Conservation (phyloP, 2,888 invertebrate species). For the Oxycera nigricornis region DNA sequence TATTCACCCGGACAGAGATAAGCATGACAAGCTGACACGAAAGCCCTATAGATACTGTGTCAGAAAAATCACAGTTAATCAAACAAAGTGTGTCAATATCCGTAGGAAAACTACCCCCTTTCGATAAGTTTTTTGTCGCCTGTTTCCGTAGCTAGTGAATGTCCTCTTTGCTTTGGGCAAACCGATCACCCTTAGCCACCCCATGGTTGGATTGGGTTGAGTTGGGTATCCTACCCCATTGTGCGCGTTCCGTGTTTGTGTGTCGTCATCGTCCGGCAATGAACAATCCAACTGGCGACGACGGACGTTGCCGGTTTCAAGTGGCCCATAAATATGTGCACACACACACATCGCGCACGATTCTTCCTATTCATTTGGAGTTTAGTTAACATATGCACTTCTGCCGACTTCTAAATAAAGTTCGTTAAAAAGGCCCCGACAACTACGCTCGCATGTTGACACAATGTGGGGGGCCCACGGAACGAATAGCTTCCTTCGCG, state of each 20-base stretch:
- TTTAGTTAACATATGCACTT: slow-evolving; percentile 27
- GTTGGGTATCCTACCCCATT: no score
- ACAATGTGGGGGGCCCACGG: slow-evolving; percentile 25
- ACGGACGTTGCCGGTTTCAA: background rate
- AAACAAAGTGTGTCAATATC: background rate
- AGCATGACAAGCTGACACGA: no score
- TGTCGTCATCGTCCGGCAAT: background rate
- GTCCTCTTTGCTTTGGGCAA: no score
- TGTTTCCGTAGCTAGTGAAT: no score
- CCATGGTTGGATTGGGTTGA: no score
- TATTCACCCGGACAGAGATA: no score
- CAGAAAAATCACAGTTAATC: background rate
- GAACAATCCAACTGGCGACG: background rate
- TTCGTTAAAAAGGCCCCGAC: slow-evolving; percentile 24
- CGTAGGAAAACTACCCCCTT: background rate
- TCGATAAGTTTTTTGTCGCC: no score
- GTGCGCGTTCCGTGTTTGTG: no score
- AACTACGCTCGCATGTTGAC: slow-evolving; percentile 1
- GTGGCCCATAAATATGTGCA: slow-evolving; percentile 9
- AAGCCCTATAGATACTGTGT: background rate
- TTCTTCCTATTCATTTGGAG: background rate
- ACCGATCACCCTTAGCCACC: background rate
- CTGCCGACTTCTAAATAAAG: slow-evolving; percentile 18
- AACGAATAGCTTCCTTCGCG: background rate
- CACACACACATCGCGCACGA: slow-evolving; percentile 9